Conservation (phyloP, 2,797 vertebrate genomes). For the Chaetodon trifasciatus region DNA sequence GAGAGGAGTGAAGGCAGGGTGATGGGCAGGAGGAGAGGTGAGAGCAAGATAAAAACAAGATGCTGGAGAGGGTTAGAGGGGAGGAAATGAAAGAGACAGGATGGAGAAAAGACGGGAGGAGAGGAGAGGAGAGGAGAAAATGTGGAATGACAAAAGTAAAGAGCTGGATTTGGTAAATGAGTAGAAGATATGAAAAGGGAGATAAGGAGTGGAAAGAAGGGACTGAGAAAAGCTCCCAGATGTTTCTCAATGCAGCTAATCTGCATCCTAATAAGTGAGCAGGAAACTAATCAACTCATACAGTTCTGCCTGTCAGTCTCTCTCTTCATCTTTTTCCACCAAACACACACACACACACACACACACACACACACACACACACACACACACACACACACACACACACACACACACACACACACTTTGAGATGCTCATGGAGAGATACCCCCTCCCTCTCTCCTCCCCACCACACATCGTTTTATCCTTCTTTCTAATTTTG, state of each 20-base stretch:
- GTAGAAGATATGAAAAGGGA: constrained; percentile 47
- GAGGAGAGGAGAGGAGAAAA: constrained; percentile 14
- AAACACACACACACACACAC: constrained; percentile 11
- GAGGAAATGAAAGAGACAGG: constrained; percentile 40
- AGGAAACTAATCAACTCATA: constrained; percentile 85
- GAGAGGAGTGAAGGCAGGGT: constrained; percentile 28
- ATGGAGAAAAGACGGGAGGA: constrained; percentile 22
- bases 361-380: constrained; percentile 24
- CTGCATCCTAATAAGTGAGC: constrained; percentile 86
- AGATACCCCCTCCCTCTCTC: constrained; percentile 20
- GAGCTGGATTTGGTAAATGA: constrained; percentile 30
- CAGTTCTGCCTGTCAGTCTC: constrained; percentile 81
- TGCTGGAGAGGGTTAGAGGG: constrained; percentile 34
- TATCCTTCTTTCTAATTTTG: constrained; percentile 73
- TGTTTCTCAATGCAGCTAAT: constrained; percentile 86
- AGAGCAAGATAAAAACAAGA: constrained; percentile 43
- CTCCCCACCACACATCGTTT: constrained; percentile 41
- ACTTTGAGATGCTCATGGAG: constrained; percentile 23
- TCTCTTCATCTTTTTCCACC: constrained; percentile 50
- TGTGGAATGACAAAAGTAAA: constrained; percentile 10
- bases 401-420: constrained; percentile 10
- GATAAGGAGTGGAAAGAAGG: constrained; percentile 34
- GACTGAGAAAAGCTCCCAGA: constrained; percentile 80
- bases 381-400: constrained; percentile 33
- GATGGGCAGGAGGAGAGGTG: constrained; percentile 39